Conservation (phyloP, 2,888 invertebrate genomes). For the Bhutanitis thaidina region DNA sequence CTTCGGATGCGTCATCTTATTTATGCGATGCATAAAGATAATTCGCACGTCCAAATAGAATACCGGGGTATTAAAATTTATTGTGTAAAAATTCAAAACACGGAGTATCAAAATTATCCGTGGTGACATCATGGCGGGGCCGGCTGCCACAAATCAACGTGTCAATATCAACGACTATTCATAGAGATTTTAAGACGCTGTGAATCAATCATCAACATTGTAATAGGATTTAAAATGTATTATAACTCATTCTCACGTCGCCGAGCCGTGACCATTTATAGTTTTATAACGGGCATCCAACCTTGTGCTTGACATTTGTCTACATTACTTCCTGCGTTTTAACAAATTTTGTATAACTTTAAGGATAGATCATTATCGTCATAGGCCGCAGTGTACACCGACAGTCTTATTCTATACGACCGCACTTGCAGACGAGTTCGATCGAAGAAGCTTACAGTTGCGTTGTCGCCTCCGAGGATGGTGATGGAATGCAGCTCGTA, state of each 20-base stretch:
- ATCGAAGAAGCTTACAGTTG: no score
- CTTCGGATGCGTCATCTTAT: no score
- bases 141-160: constrained; percentile 15
- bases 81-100: constrained; percentile 7
- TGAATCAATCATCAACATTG: constrained; percentile 19
- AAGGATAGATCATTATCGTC: no score
- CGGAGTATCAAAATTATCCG: constrained; percentile 2
- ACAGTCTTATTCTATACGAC: no score
- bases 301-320: background rate
- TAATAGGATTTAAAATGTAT: constrained; percentile 12
- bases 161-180: constrained; percentile 16
- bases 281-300: background rate
- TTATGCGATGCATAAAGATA: no score
- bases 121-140: constrained; percentile 13
- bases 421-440: no score
- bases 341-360: background rate
- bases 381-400: no score
- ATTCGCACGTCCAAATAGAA: constrained; percentile 11
- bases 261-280: constrained; percentile 1
- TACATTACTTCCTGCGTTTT: background rate
- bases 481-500: no score
- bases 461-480: no score
- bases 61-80: constrained; percentile 4
- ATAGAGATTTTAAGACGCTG: constrained; percentile 5
- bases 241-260: constrained; percentile 8